Percentiles rank a stretch among this genome's conserved stretches.
Evolutionary conservation across 1,140 invertebrate genomes (phyloP).

Genomic region (Sycobia sp.): DNA sequence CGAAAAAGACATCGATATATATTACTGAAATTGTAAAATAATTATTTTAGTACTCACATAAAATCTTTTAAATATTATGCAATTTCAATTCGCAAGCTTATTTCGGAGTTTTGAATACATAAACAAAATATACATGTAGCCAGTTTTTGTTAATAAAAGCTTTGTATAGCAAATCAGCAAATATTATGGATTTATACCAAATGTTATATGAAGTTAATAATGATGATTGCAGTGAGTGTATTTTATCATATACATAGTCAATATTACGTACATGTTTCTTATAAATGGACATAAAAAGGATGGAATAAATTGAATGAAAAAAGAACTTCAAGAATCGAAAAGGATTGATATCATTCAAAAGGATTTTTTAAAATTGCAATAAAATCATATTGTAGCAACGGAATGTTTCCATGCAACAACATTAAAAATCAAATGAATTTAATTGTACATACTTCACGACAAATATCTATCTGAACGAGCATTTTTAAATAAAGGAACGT

Average conservation of each 20-base stretch:
- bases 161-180: neutral
- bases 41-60: too few relatives aligned
- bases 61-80: too few relatives aligned
- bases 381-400: neutral
- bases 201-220: neutral
- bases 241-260: neutral
- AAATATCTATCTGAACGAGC: too few relatives aligned
- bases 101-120: too few relatives aligned
- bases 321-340: neutral
- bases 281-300: neutral
- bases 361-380: neutral
- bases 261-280: neutral
- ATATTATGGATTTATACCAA: neutral
- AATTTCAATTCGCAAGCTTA: too few relatives aligned
- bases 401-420: too few relatives aligned
- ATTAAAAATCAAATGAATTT: neutral
- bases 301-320: neutral
- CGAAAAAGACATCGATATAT: too few relatives aligned
- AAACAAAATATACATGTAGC: too few relatives aligned
- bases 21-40: too few relatives aligned
- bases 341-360: too few relatives aligned
- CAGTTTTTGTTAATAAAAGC: too few relatives aligned
- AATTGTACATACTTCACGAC: neutral
- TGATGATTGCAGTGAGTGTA: slow-evolving; percentile 3
- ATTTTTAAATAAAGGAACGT: too few relatives aligned